Evolutionary conservation across 2,888 invertebrate genomes (phyloP).

Genomic region (Folsomia candida): DNA sequence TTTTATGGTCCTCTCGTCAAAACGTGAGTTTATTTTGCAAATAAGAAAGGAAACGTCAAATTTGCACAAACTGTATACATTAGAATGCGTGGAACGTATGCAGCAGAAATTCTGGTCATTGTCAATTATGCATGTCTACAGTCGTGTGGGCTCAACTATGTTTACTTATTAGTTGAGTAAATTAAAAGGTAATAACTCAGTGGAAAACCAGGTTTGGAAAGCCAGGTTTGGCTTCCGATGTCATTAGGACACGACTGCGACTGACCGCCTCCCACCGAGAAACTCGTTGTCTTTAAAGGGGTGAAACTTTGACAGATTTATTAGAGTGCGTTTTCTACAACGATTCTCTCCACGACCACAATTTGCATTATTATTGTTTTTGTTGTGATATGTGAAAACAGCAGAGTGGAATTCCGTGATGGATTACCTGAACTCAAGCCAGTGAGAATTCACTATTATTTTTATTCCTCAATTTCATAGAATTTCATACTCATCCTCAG

Average conservation of each 20-base stretch:
- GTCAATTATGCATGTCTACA: not conserved
- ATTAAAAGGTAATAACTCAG: not conserved
- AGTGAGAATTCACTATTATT: too few relatives aligned
- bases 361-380: too few relatives aligned
- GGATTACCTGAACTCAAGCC: too few relatives aligned
- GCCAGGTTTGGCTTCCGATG: not conserved
- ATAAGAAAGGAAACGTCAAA: too few relatives aligned
- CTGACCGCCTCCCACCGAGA: not conserved
- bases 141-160: not conserved
- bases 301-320: not conserved
- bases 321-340: not conserved
- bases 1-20: not conserved
- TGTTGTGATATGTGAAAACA: too few relatives aligned
- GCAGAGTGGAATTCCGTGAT: too few relatives aligned
- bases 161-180: not conserved
- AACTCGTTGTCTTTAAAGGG: not conserved
- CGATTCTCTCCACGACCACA: too few relatives aligned
- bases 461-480: too few relatives aligned
- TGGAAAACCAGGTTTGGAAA: not conserved
- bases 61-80: too few relatives aligned
- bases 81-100: too few relatives aligned
- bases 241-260: too few relatives aligned
- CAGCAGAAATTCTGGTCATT: not conserved
- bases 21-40: not conserved
- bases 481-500: too few relatives aligned